Evolutionary conservation across 2,888 invertebrate genomes (phyloP).

Genomic region (Eulithis prunata): DNA sequence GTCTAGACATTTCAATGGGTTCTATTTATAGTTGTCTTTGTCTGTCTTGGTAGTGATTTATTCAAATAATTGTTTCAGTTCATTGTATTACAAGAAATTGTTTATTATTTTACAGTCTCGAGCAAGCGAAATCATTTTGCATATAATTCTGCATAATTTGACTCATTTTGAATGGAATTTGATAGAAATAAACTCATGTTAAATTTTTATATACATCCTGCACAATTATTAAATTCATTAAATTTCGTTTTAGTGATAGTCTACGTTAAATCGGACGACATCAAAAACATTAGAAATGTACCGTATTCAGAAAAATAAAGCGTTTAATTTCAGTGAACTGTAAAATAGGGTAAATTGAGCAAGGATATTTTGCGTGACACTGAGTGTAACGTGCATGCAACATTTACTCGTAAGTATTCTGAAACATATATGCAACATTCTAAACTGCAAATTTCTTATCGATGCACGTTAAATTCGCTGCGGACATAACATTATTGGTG

Average conservation of each 20-base stretch:
- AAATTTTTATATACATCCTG: too few relatives aligned
- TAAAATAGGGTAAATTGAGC: too few relatives aligned
- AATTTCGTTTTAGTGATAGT: too few relatives aligned
- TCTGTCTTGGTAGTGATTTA: slow-evolving; percentile 4
- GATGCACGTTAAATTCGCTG: slow-evolving; percentile 19
- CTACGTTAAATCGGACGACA: too few relatives aligned
- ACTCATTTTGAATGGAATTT: not conserved
- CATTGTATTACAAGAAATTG: not conserved
- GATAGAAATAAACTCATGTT: not conserved
- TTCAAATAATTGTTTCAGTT: slow-evolving; percentile 5
- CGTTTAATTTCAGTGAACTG: too few relatives aligned
- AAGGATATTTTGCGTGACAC: too few relatives aligned
- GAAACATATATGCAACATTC: slow-evolving; percentile 18
- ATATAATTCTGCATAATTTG: slow-evolving; percentile 4
- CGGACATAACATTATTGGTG: slow-evolving; percentile 43
- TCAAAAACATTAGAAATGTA: too few relatives aligned
- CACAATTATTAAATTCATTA: too few relatives aligned
- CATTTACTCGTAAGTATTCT: slow-evolving; percentile 10
- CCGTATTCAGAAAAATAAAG: too few relatives aligned
- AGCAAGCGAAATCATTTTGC: slow-evolving; percentile 3
- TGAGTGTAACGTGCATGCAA: too few relatives aligned
- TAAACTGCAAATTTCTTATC: slow-evolving; percentile 12
- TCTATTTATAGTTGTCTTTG: not conserved
- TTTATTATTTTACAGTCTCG: slow-evolving; percentile 3
- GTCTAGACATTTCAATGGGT: slow-evolving; percentile 18